Evolutionary conservation across 2,888 invertebrate genomes (phyloP), one percentile per base, ranked within the genome.

Genomic region (Noctua fimbriata): DNA sequence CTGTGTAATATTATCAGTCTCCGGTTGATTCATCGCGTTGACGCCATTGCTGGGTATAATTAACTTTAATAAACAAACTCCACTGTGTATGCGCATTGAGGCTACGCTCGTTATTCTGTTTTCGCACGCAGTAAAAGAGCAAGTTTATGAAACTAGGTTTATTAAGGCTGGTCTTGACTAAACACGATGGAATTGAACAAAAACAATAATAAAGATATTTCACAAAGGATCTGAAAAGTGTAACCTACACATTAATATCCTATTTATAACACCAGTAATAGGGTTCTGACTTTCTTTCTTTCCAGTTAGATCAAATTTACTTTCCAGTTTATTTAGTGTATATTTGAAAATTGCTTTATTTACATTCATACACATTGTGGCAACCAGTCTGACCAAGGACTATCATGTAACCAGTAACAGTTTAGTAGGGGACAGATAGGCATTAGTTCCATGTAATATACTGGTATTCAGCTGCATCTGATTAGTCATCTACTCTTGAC

Each of bases 21-120:
- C 81, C 81, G 83, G 90, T 91, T 92, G 92, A 92, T 87, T 92
- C 92, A 92, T 90, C 87, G 63, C 69, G 79, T 81, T 92, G 91
- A 92, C 91, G 92, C 92, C 92, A 91, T 92, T 88, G 89, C 88
- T 73, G 82, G 78, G 78, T 89, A 79, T 87, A 90, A 90, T 89
- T 92, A 89, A 86, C 81, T 88, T 44, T 87, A 85, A 86, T 91
- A 91, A 90, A 92, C 89, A 90, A 90, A 88, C 77, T 73, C 41
- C 73, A 75, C 66, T 79, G 73, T 83, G 69, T 75, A 63, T 69
- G 65, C 73, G 65, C 58, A 76, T 58, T 49, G 70, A 60, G 69
- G 63, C 52, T 72, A 69, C 58, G 73, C 58, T 78, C 76, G 74
- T 74, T 78, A 79, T 78, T 85, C 60, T 73, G 49, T 69, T 79